Evolutionary conservation across 53 echinoderm and acorn worm species (phyloP).

Genomic region (Apostichopus leukothele): DNA sequence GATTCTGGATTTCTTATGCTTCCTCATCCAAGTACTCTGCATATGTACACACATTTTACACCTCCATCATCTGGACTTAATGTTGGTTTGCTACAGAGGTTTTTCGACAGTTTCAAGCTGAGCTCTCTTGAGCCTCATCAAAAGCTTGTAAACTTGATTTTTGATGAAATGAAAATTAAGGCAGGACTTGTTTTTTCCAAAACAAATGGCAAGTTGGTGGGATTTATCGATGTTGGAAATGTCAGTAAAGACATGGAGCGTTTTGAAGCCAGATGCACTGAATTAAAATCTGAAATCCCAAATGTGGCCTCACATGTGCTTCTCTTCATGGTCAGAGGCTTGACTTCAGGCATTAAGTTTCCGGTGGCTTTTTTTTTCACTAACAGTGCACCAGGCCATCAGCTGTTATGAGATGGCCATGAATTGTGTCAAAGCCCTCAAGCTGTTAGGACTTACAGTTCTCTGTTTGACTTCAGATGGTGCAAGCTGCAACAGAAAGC

Average conservation of each 20-base stretch:
- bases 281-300: neutral
- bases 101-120: neutral
- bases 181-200: no score
- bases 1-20: neutral
- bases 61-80: neutral
- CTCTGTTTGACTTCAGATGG: conserved; percentile 59
- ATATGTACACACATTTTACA: conserved; percentile 12
- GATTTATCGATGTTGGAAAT: conserved; percentile 10
- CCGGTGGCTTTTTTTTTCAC: conserved; percentile 56
- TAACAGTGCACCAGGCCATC: neutral
- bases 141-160: neutral
- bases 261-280: conserved; percentile 24
- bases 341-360: conserved; percentile 47
- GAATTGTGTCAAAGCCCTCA: neutral
- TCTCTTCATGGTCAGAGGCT: conserved; percentile 60
- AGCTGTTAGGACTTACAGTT: conserved; percentile 55
- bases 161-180: conserved; percentile 34
- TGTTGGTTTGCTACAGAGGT: neutral
- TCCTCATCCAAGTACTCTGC: neutral
- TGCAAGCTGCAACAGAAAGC: conserved; percentile 62
- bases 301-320: conserved; percentile 64
- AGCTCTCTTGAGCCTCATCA: neutral
- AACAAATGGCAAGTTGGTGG: conserved; percentile 11
- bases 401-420: neutral
- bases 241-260: conserved; percentile 4